Base-by-base conservation (phyloP, 2,888 invertebrate species). In the Troilus luridus region DNA sequence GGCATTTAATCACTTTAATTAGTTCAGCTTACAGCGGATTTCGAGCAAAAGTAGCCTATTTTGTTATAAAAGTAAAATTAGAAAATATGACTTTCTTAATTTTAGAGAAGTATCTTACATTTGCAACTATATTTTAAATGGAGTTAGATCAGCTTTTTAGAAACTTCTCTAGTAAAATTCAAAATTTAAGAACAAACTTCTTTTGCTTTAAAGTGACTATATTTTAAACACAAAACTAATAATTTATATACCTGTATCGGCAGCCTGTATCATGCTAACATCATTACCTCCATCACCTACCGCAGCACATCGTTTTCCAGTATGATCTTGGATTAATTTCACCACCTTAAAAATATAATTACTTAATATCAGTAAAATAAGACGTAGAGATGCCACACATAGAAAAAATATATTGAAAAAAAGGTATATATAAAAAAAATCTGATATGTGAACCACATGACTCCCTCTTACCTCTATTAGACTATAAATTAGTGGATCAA, bases 231-330 rank as follows among this genome's bases (percentile, higher is more conserved):
- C 10, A 41, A 58, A 90, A 27, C 24, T 62, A n/a, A 90, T 21
- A 56, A 24, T 24, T 89, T 58, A 62, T 54, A 92, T 95, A 94
- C 95, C 95, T 91, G 95, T 95, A 93, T 95, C 95, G n/a, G 96
- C 96, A 24, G 95, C 95, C 93, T 96, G 96, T 92, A 96, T 96
- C 96, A 96, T 96, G 41, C 96, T 96, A 60, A 96, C 96, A 93
- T 96, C 96, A 94, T 96, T 96, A 54, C 96, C 96, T 88, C 96
- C 96, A 94, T 96, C 96, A 24, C 95, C 95, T 77, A 95, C 95
- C 12, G 95, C 95, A 2, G 95, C 95, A n/a, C 95, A 94, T 92
- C 95, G 93, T 93, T 96, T 96, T 11, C 95, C 95, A 11, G 96
- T 96, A 93, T 96, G 96, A 91, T 94, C 93, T 93, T 96, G 95